These are phyloP conservation scores for Pseudococcus jackbeardsleyi DNA, from an alignment of 2,888 invertebrate genomes.

Conservation along the genomic window DNA sequence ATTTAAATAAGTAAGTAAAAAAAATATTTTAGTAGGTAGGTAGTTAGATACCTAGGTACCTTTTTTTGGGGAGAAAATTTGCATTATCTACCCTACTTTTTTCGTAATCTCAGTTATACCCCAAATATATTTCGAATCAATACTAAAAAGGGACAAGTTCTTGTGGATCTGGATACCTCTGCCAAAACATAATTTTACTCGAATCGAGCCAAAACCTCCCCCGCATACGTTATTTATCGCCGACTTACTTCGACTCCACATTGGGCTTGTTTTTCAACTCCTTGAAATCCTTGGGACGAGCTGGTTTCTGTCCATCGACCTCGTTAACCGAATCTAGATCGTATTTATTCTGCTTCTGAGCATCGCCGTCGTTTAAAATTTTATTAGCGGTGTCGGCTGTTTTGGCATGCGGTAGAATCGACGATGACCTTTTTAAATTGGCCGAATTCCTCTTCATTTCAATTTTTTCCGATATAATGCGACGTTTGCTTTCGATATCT, in stretches of 20 bases:
- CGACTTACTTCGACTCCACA: slow-evolving; percentile 42
- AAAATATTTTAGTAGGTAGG: no score
- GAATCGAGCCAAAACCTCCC: background rate
- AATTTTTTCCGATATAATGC: slow-evolving; percentile 60
- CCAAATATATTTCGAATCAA: background rate
- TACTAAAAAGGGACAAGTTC: background rate
- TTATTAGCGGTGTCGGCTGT: background rate
- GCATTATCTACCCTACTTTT: background rate
- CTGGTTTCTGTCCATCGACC: slow-evolving; percentile 54
- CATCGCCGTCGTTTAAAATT: background rate
- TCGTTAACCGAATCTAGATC: slow-evolving; percentile 23
- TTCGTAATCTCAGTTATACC: background rate
- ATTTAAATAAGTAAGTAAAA: no score
- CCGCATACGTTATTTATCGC: no score
- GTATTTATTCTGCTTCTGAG: slow-evolving; percentile 37
- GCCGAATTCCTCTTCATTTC: slow-evolving; percentile 63
- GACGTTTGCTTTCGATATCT: slow-evolving; percentile 61
- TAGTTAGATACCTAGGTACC: no score
- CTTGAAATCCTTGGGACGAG: slow-evolving; percentile 59
- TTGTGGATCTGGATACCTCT: background rate
- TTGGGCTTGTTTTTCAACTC: slow-evolving; percentile 53
- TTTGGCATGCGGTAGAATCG: slow-evolving; percentile 47
- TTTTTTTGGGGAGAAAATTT: background rate
- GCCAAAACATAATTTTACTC: slow-evolving; percentile 5
- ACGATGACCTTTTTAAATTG: slow-evolving; percentile 56